Base-by-base conservation (phyloP, 1,140 invertebrate species). In the Dysdera silvatica region DNA sequence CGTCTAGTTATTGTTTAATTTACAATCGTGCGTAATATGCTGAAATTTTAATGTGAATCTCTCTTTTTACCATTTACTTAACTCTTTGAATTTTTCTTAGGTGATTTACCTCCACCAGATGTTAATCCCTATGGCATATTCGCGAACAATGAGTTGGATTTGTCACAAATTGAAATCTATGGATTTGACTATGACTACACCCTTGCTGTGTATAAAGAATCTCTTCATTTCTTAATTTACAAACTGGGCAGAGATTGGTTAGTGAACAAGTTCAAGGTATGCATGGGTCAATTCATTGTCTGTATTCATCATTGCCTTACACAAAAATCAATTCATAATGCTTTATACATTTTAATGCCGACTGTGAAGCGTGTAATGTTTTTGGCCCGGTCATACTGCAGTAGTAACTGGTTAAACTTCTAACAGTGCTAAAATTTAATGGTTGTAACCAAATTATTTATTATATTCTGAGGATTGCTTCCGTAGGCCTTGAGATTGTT, bases 181-280 rank as follows among this genome's bases (percentile, higher is more conserved):
- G 95, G 95, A 18, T 98, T 98, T 80, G 95, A 98, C 80, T 98
- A 98, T 81, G 95, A 98, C 75, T 98, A 98, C 73, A 98, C 95
- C 0, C 76, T 98, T 64, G 94, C 94, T n/a, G 89, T 89, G 71
- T 98, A 98, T 76, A 94, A 91, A 71, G 86, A 88, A 20, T 83
- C 87, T 35, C 78, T 98, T 73, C 91, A 97, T 75, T 83, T 87
- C 72, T 78, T 97, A n/a, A 82, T 98, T 6, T 98, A 97, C 75
- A 87, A 91, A 72, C 80, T 97, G 37, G 95, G 91, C 7, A 83
- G 87, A 67, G 86, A 95, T 70, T 85, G 85, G 73, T 80, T 98
- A 0, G 84, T 98, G 51, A 83, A 88, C 71, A 87, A 89, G 71
- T 89, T 87, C 72, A 93, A 92, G 82, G 92, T 94, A 78, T 77